Conservation (phyloP, 2,113 vertebrate species). For the Oxyruncus cristatus region DNA sequence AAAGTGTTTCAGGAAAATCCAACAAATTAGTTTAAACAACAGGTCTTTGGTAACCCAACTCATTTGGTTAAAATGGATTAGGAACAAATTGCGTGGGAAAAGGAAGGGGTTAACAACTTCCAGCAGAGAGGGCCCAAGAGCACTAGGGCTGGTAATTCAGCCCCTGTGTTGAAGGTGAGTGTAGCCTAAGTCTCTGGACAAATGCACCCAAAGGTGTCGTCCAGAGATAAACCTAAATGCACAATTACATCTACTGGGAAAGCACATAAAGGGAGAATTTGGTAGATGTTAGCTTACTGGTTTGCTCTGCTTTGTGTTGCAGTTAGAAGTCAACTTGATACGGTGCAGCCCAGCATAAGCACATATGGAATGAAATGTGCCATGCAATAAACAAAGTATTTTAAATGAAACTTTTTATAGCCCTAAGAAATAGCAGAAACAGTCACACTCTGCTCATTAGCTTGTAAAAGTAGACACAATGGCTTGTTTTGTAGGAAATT, state of each 20-base stretch:
- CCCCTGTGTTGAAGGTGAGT: background rate
- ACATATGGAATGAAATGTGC: conserved; percentile 42
- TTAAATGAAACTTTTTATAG: conserved; percentile 41
- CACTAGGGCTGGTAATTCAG: background rate
- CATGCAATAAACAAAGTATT: conserved; percentile 38
- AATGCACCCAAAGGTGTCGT: background rate
- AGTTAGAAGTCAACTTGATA: conserved; percentile 3
- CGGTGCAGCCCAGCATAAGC: background rate
- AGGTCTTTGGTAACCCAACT: background rate
- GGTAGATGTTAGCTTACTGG: background rate
- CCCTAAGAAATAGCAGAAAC: conserved; percentile 21
- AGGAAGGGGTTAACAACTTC: background rate
- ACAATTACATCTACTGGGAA: background rate
- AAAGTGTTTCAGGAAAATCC: background rate
- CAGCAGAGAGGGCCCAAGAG: background rate
- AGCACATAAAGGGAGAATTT: background rate
- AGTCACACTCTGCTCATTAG: conserved; percentile 17
- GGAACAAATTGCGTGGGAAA: background rate
- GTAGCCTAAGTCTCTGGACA: background rate
- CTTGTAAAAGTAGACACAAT: conserved; percentile 37
- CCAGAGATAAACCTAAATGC: background rate
- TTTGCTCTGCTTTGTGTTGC: background rate
- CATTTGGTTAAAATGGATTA: background rate
- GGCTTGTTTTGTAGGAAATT: conserved; percentile 36
- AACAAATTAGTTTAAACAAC: rapidly evolving